Evolutionary conservation across 2,888 invertebrate species (phyloP).

Genomic region (Philereme vetulata): DNA sequence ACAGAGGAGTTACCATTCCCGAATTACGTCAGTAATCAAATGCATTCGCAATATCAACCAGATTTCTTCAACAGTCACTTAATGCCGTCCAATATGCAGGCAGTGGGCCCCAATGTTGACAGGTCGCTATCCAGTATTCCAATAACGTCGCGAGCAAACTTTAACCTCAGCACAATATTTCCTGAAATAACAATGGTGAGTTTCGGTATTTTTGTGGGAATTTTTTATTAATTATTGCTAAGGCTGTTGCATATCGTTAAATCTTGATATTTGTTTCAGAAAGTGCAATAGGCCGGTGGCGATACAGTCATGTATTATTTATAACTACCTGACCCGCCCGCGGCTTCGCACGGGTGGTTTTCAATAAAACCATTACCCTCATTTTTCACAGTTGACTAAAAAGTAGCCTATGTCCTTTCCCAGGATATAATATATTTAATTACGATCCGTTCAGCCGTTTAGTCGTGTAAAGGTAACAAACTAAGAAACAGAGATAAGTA

Average conservation of each 20-base stretch:
- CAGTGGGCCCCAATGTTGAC: conserved; percentile 64
- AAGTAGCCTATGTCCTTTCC: too few species aligned
- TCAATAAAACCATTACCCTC: too few species aligned
- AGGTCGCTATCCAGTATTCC: conserved; percentile 68
- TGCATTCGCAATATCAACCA: conserved; percentile 72
- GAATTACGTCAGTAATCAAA: conserved; percentile 73
- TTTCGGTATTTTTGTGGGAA: conserved; percentile 16
- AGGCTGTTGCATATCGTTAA: background rate
- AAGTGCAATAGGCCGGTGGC: conserved; percentile 65
- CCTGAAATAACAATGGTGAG: conserved; percentile 90
- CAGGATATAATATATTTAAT: too few species aligned
- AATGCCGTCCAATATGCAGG: conserved; percentile 70
- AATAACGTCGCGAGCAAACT: conserved; percentile 85
- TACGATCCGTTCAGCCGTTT: too few species aligned
- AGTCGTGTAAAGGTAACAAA: too few species aligned
- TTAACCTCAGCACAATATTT: conserved; percentile 92
- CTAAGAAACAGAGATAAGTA: too few species aligned
- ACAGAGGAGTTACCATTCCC: conserved; percentile 71
- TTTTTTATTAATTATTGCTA: background rate
- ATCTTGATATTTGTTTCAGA: conserved; percentile 61
- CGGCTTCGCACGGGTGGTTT: too few species aligned
- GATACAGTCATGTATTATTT: background rate
- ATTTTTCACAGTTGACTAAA: too few species aligned
- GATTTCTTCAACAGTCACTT: conserved; percentile 75
- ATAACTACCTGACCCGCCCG: too few species aligned